Percentiles rank a stretch among this genome's conserved stretches.
Conservation (phyloP, 2,797 vertebrate species). For the Anguilla megastoma region DNA sequence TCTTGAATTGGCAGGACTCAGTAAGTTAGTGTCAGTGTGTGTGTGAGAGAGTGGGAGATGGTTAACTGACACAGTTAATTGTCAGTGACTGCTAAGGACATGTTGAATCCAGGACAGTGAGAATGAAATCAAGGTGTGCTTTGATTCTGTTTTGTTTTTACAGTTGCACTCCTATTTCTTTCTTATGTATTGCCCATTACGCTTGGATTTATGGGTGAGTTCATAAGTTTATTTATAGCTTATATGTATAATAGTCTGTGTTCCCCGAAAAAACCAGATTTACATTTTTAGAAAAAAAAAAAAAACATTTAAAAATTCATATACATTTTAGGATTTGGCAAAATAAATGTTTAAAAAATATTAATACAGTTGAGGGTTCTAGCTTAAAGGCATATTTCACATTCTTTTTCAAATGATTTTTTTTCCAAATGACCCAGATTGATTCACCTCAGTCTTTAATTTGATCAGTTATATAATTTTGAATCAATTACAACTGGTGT, state of each 20-base stretch:
- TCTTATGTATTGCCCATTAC: background rate
- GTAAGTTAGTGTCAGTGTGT: background rate
- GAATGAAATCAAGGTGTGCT: background rate
- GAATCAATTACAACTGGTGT: too few relatives aligned
- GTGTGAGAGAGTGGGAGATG: background rate
- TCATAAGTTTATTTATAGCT: background rate
- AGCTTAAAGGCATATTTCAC: too few relatives aligned
- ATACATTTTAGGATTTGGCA: too few relatives aligned
- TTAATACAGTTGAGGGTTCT: too few relatives aligned
- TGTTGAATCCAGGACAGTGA: background rate
- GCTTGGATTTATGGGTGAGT: background rate
- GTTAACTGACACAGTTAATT: background rate
- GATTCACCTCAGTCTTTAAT: too few relatives aligned
- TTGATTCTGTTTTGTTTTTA: background rate
- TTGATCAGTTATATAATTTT: too few relatives aligned
- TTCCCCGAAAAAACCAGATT: background rate
- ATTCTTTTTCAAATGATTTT: too few relatives aligned
- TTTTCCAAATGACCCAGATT: too few relatives aligned
- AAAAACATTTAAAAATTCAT: too few relatives aligned
- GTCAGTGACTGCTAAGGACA: background rate
- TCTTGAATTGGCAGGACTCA: background rate
- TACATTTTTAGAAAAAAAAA: too few relatives aligned
- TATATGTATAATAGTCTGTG: background rate
- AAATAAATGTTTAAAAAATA: too few relatives aligned
- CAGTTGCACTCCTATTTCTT: background rate